Evolutionary conservation across 2,888 invertebrate genomes (phyloP).

Genomic region (Macrophya alboannulata): DNA sequence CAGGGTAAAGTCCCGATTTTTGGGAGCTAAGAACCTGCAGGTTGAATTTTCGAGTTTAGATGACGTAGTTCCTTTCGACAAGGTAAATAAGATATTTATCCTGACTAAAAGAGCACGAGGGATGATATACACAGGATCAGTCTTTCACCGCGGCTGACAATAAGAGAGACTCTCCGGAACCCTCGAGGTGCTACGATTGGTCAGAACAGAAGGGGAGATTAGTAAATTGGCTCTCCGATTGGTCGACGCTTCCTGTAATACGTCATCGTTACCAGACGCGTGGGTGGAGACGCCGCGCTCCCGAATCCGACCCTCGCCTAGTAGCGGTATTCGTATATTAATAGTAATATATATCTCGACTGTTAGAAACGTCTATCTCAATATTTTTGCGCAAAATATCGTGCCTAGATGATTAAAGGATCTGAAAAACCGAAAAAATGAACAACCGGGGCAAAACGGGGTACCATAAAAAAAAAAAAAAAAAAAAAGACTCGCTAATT

Average conservation of each 20-base stretch:
- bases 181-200: conserved; percentile 48
- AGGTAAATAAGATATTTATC: conserved; percentile 31
- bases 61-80: neutral
- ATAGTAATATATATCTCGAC: neutral
- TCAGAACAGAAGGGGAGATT: conserved; percentile 45
- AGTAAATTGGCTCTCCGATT: conserved; percentile 54
- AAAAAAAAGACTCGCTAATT: neutral
- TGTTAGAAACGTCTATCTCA: neutral
- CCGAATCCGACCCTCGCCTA: conserved; percentile 48
- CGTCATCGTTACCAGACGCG: conserved; percentile 57
- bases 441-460: neutral
- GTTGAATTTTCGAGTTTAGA: neutral
- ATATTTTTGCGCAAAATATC: neutral
- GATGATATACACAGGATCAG: conserved; percentile 1
- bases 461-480: neutral
- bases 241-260: conserved; percentile 56
- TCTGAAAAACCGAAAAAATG: neutral
- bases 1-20: neutral
- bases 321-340: conserved; percentile 17
- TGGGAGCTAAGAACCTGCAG: neutral
- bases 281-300: conserved; percentile 56
- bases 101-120: neutral
- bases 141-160: conserved; percentile 24
- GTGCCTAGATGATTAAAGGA: neutral
- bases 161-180: neutral